These are phyloP conservation scores for Alectoris magna DNA, from an alignment of 2,797 vertebrate genomes.

Conservation along the genomic window DNA sequence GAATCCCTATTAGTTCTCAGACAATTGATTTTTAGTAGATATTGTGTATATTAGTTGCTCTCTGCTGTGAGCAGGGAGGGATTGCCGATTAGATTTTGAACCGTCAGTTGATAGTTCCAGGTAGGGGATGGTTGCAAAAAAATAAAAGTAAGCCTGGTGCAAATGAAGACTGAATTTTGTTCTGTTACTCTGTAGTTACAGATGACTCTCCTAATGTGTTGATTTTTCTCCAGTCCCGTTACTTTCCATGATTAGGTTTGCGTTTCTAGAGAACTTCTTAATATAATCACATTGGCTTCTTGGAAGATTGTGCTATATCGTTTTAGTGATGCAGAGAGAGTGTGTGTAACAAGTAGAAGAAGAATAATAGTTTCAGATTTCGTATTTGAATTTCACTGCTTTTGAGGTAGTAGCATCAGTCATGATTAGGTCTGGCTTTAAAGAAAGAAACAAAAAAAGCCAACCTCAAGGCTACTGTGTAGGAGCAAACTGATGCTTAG, in stretches of 20 bases:
- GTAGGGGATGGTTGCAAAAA: not conserved
- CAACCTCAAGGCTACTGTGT: not conserved
- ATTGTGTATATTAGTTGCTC: not conserved
- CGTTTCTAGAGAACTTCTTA: not conserved
- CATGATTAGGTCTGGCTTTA: not conserved
- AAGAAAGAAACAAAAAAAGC: not conserved
- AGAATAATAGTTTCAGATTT: not conserved
- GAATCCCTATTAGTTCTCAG: slow-evolving; percentile 2
- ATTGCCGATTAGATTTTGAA: slow-evolving; percentile 1
- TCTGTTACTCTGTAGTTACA: not conserved
- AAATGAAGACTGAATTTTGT: not conserved
- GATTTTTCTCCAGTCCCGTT: not conserved
- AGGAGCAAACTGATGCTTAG: not conserved
- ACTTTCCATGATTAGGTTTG: not conserved
- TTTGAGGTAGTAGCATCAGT: not conserved
- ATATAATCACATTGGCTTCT: not conserved
- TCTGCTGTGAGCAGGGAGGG: not conserved
- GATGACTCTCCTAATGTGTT: not conserved
- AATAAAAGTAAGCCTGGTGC: not conserved
- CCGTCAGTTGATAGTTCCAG: not conserved
- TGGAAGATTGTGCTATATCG: not conserved
- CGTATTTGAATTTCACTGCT: not conserved
- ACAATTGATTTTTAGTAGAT: not conserved
- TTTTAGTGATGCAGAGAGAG: not conserved
- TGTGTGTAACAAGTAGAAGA: not conserved